Conservation (phyloP, 2,888 invertebrate genomes). For the Choristoneura rosaceana region DNA sequence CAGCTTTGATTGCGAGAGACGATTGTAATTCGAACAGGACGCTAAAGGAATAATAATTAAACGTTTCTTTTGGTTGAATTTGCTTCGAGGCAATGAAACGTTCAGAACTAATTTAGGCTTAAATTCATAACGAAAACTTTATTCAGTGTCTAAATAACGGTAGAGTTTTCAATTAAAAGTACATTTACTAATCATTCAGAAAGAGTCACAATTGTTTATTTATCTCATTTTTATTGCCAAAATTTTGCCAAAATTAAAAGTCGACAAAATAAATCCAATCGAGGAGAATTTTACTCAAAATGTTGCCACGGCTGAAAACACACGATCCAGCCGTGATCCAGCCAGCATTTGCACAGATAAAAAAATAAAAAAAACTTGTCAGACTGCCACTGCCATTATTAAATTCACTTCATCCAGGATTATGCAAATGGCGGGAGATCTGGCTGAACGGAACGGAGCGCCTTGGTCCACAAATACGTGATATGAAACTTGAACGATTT, state of each 20-base stretch:
- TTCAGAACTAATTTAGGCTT: neutral
- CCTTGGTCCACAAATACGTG: constrained; percentile 39
- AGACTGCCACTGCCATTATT: constrained; percentile 35
- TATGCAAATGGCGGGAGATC: constrained; percentile 26
- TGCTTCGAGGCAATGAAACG: constrained; percentile 4
- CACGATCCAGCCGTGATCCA: constrained; percentile 9
- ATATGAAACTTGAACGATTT: constrained; percentile 43
- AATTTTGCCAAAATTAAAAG: too few relatives aligned
- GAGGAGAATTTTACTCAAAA: neutral
- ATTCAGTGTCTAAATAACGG: too few relatives aligned
- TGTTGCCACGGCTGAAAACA: neutral
- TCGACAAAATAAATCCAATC: neutral
- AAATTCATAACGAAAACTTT: neutral
- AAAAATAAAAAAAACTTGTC: constrained; percentile 27
- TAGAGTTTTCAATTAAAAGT: too few relatives aligned
- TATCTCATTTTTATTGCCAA: too few relatives aligned
- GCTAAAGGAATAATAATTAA: constrained; percentile 66
- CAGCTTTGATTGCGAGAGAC: constrained; percentile 63
- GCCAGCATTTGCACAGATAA: constrained; percentile 28
- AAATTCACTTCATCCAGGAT: constrained; percentile 38
- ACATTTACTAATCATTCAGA: too few relatives aligned
- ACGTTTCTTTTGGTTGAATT: constrained; percentile 43
- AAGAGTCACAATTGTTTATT: too few relatives aligned
- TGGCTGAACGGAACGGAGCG: constrained; percentile 29
- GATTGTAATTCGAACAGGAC: constrained; percentile 55